Base-by-base conservation (phyloP, 2,888 invertebrate species). In the Pandemis heparana region DNA sequence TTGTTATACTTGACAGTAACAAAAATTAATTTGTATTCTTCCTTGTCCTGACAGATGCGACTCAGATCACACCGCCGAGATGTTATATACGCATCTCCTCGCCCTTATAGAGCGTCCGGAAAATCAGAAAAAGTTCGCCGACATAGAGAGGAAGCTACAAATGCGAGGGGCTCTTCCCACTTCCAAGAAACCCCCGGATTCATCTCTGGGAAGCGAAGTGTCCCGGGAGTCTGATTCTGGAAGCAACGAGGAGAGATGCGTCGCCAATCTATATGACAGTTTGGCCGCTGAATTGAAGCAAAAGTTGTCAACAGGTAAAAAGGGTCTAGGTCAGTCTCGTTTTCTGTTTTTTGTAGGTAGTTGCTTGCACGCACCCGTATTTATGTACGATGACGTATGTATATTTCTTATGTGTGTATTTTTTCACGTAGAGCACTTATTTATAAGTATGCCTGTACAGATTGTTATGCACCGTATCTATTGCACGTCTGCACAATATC, bases 51-150 rank as follows among this genome's bases (percentile, higher is more conserved):
- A 75, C 92, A 94, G 94, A 89, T 99, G 98, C 89, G 99, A 99
- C 89, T 98, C 98, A 10, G 96, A 98, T 78, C 97, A 98, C 86
- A 99, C 99, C 23, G 99, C 99, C 0, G 96, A 97, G 76, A 96
- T 98, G 85, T 95, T 99, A 74, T 97, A 97, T 86, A 96, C 96
- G 12, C 98, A 98, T 84, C 92, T 99, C 75, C 97, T 97, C 90
- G 96, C 97, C 9, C 91, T 99, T 38, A 94, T 98, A 81, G 96
- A 97, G 79, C 92, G 97, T 77, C 97, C 98, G 48, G 97, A 98
- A 87, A 97, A 98, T 93, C 96, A 97, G 92, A 96, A 97, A 91
- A 96, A 98, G 78, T 96, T 98, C 83, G 95, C 96, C 2, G 97
- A 97, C 84, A 96, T 98, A 70, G 98, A 98, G 76, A 83, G 93